Evolutionary conservation across 2,797 vertebrate species (phyloP).

Genomic region (Furcifer pardalis): DNA sequence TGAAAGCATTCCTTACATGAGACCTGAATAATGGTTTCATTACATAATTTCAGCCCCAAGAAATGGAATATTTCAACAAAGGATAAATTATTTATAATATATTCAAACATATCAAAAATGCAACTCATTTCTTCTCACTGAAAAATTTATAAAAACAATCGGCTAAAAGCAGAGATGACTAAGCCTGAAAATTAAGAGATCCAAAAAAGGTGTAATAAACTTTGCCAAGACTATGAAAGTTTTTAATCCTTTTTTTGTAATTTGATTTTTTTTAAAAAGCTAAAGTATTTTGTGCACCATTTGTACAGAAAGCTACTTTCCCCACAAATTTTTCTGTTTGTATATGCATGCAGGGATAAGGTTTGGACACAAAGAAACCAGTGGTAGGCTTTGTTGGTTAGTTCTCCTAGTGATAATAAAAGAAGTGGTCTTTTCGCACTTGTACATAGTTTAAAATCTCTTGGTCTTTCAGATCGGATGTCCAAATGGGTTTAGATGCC

Average conservation of each 20-base stretch:
- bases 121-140: constrained; percentile 33
- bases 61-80: constrained; percentile 53
- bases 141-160: constrained; percentile 57
- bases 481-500: no score
- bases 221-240: not conserved
- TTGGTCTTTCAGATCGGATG: no score
- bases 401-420: no score
- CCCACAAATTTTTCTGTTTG: no score
- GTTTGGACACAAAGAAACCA: no score
- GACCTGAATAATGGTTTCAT: constrained; percentile 52
- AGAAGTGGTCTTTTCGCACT: no score
- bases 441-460: no score
- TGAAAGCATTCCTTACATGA: constrained; percentile 39
- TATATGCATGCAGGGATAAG: no score
- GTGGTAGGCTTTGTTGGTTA: no score
- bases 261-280: not conserved
- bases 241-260: no score
- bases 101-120: constrained; percentile 52
- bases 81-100: constrained; percentile 56
- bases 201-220: constrained; percentile 4
- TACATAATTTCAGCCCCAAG: constrained; percentile 47
- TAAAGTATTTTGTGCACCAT: no score
- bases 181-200: constrained; percentile 33
- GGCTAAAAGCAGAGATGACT: constrained; percentile 44
- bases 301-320: no score